phyloP scores from a whole-genome alignment of 2,797 vertebrate genomes.

The Caiman crocodilus region DNA sequence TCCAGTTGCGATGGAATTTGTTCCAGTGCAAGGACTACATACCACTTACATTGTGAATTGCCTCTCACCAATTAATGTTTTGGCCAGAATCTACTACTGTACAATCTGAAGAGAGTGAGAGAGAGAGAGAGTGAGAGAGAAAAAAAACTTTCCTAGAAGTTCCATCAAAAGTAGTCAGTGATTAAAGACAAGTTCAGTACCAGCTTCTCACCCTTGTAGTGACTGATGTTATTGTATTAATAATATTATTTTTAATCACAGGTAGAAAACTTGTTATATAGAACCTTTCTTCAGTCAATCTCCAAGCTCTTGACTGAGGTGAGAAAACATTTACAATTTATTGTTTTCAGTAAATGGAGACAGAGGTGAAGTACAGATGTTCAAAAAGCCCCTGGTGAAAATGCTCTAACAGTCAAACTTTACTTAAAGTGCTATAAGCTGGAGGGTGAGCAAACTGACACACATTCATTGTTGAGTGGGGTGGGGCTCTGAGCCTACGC shows the following conservation, averaged over 20 bases:
- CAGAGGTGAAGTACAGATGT: neutral
- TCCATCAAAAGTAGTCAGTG: neutral
- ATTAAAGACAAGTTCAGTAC: neutral
- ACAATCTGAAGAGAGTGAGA: neutral
- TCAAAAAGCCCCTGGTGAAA: too few relatives aligned
- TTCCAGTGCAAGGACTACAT: neutral
- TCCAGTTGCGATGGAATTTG: neutral
- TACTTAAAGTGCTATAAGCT: too few relatives aligned
- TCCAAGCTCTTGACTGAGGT: neutral
- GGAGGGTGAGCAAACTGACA: too few relatives aligned
- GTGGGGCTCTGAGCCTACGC: too few relatives aligned
- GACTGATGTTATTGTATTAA: neutral
- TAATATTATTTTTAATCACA: neutral
- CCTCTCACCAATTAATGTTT: neutral
- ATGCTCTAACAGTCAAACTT: too few relatives aligned
- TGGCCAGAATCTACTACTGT: neutral
- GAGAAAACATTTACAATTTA: neutral
- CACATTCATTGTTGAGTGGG: too few relatives aligned
- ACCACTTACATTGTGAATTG: neutral
- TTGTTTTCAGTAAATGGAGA: neutral
- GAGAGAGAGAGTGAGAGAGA: neutral
- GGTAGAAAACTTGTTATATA: too few relatives aligned
- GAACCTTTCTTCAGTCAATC: neutral
- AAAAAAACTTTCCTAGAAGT: neutral
- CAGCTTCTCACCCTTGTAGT: neutral